Evolutionary conservation across 2,888 invertebrate species (phyloP).

Genomic region (Nasonovia ribisnigri): DNA sequence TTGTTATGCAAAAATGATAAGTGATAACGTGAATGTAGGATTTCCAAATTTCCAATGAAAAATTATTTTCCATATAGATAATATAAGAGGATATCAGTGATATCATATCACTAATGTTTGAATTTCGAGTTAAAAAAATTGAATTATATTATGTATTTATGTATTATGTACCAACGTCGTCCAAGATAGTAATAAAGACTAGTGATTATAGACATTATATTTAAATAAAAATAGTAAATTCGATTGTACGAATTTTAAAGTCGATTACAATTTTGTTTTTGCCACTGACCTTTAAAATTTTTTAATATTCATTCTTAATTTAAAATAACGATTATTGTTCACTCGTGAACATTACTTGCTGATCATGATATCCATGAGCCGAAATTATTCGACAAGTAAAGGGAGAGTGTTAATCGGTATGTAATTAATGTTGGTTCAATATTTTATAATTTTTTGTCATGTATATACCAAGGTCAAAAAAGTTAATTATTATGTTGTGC

Average conservation of each 20-base stretch:
- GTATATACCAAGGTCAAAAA: not conserved
- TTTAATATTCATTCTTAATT: not conserved
- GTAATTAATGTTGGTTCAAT: not conserved
- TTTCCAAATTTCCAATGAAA: too few relatives aligned
- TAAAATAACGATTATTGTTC: too few relatives aligned
- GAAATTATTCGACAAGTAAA: conserved; percentile 41
- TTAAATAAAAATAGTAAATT: not conserved
- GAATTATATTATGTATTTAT: too few relatives aligned
- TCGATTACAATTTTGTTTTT: not conserved
- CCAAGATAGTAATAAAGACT: too few relatives aligned
- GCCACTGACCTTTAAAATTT: not conserved
- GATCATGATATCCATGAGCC: conserved; percentile 33
- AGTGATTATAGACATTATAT: too few relatives aligned
- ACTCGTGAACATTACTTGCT: not conserved
- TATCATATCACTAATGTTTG: too few relatives aligned
- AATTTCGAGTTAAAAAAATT: too few relatives aligned
- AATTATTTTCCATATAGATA: too few relatives aligned
- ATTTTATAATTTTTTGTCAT: not conserved
- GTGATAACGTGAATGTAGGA: too few relatives aligned
- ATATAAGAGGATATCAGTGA: too few relatives aligned
- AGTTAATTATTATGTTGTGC: not conserved
- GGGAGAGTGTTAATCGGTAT: conserved; percentile 54
- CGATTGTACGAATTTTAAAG: not conserved
- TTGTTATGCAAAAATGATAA: too few relatives aligned
- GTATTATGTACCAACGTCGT: too few relatives aligned